A percentile compares a stretch with the other conserved stretches of the same genome.
Conservation (phyloP, 2,888 invertebrate genomes). For the Danaus chrysippus region DNA sequence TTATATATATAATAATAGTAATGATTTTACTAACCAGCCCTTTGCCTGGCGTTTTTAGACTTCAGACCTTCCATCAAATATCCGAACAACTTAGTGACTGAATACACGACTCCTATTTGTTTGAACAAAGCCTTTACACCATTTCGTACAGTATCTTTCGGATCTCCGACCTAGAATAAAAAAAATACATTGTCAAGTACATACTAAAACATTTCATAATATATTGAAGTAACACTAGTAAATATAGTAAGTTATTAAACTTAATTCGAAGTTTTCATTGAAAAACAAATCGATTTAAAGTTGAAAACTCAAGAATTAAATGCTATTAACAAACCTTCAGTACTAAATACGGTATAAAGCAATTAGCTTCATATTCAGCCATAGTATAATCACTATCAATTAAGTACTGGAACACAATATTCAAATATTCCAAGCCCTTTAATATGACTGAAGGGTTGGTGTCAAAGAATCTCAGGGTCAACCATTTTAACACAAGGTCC, state of each 20-base stretch:
- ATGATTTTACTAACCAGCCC: conserved; percentile 82
- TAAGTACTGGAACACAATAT: conserved; percentile 88
- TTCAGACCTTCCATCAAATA: conserved; percentile 97
- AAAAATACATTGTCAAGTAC: conserved; percentile 8
- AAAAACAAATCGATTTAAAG: no score
- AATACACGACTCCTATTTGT: conserved; percentile 91
- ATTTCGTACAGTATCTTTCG: conserved; percentile 95
- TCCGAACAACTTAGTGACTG: conserved; percentile 92
- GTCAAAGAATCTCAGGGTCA: conserved; percentile 97
- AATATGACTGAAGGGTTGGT: conserved; percentile 98
- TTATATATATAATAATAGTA: background rate
- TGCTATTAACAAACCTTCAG: conserved; percentile 83
- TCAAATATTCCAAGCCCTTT: conserved; percentile 95
- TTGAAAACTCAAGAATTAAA: background rate
- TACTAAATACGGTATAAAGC: conserved; percentile 96
- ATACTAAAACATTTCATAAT: background rate
- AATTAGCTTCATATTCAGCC: conserved; percentile 93
- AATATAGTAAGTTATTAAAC: no score
- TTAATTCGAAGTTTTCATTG: no score
- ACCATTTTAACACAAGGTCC: conserved; percentile 97
- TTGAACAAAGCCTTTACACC: conserved; percentile 92
- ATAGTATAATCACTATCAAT: conserved; percentile 90
- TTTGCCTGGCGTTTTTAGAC: conserved; percentile 97
- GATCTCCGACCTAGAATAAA: conserved; percentile 88
- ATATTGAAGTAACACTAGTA: no score